Percentiles rank a stretch among this genome's conserved stretches.
phyloP scores from a whole-genome alignment of 1,140 invertebrate genomes.

The Cylas formicarius region DNA sequence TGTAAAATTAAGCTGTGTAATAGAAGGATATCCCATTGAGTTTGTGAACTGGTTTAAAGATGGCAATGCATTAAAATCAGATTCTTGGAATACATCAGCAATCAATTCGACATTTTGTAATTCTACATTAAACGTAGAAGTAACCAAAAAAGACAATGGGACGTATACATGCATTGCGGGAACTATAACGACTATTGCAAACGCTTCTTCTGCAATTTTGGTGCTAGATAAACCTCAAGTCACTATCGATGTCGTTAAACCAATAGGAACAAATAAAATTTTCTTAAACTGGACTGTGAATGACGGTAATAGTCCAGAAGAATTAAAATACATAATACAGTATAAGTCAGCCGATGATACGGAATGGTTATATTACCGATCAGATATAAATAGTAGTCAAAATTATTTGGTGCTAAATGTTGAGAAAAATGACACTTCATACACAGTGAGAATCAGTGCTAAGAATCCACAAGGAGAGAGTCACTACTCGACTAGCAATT shows the following conservation, averaged over 20 bases:
- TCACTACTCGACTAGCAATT: constrained; percentile 37
- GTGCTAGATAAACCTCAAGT: constrained; percentile 65
- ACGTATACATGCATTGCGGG: constrained; percentile 51
- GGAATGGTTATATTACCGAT: constrained; percentile 46
- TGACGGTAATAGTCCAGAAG: constrained; percentile 65
- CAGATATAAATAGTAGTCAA: constrained; percentile 45
- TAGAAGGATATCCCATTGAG: constrained; percentile 53
- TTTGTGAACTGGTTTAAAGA: constrained; percentile 52
- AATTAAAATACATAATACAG: constrained; percentile 55
- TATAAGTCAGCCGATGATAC: constrained; percentile 52
- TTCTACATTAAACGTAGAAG: constrained; percentile 48
- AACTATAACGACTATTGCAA: constrained; percentile 36
- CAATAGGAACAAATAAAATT: constrained; percentile 64
- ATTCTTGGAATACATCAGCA: constrained; percentile 42
- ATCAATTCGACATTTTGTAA: constrained; percentile 53
- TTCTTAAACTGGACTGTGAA: constrained; percentile 77
- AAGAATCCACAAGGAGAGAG: constrained; percentile 49
- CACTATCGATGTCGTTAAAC: constrained; percentile 63
- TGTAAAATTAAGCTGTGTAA: constrained; percentile 47
- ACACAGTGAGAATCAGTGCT: constrained; percentile 47
- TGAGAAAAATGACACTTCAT: constrained; percentile 41
- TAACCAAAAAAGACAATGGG: constrained; percentile 59
- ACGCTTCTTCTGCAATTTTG: constrained; percentile 47
- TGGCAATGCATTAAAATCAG: constrained; percentile 43
- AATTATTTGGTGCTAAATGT: constrained; percentile 48